phyloP scores from a whole-genome alignment of 2,888 invertebrate species.

The Caenorhabditis uteleia region DNA sequence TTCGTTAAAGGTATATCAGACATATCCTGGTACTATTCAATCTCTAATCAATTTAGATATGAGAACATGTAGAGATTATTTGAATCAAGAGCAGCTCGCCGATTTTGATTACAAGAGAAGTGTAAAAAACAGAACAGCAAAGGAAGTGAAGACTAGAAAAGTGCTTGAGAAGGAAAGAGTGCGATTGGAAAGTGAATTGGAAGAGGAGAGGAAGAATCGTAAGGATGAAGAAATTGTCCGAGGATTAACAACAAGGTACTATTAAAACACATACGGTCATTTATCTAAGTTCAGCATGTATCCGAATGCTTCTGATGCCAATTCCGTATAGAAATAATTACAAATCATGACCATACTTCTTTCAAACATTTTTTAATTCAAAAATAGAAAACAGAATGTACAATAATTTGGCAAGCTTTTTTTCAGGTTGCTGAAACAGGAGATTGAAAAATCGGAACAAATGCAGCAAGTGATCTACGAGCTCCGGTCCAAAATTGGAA shows the following conservation, averaged over 20 bases:
- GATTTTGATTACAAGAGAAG: constrained; percentile 21
- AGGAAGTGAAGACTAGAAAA: constrained; percentile 16
- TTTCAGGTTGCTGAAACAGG: constrained; percentile 57
- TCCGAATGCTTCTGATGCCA: background rate
- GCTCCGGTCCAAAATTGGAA: constrained; percentile 44
- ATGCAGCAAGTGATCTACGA: constrained; percentile 51
- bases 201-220: constrained; percentile 51
- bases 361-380: too few species aligned
- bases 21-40: too few species aligned
- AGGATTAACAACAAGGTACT: constrained; percentile 52
- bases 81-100: constrained; percentile 15
- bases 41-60: constrained; percentile 16
- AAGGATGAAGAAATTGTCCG: constrained; percentile 58
- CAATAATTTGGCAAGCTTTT: background rate
- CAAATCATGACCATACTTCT: too few species aligned
- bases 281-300: background rate
- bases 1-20: constrained; percentile 33
- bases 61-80: constrained; percentile 20
- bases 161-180: constrained; percentile 38
- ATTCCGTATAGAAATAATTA: background rate
- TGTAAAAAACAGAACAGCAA: constrained; percentile 21
- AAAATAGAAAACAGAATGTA: background rate
- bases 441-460: constrained; percentile 52
- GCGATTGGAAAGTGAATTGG: constrained; percentile 38
- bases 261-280: too few species aligned